Percentiles rank a stretch among this genome's conserved stretches.
Conservation (phyloP, 2,888 invertebrate species). For the Drosophila kanekoi region DNA sequence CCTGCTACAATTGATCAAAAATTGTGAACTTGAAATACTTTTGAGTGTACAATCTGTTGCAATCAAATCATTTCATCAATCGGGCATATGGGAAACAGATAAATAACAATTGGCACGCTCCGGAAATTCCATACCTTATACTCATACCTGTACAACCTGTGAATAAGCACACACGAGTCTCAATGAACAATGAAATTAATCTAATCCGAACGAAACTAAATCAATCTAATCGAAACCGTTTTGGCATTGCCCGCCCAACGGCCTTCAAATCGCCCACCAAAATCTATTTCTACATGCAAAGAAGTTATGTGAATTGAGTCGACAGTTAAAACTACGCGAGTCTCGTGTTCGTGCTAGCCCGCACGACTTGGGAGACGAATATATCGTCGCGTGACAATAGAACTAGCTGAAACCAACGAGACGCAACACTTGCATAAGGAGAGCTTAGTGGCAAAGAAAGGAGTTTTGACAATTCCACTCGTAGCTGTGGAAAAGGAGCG, state of each 20-base stretch:
- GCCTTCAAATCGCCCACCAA: slow-evolving; percentile 33
- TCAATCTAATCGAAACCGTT: slow-evolving; percentile 59
- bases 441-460: too few species aligned
- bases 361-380: too few species aligned
- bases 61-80: too few species aligned
- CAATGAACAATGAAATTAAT: slow-evolving; percentile 39
- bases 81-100: background rate
- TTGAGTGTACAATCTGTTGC: too few species aligned
- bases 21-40: too few species aligned
- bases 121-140: background rate
- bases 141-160: background rate
- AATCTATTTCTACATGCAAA: background rate
- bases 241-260: slow-evolving; percentile 26
- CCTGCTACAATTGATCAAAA: too few species aligned
- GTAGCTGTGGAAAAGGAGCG: too few species aligned
- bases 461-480: too few species aligned
- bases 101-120: background rate
- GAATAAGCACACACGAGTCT: background rate
- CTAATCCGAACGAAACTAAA: slow-evolving; percentile 54
- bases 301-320: background rate
- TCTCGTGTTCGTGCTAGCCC: too few species aligned
- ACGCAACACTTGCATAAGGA: too few species aligned
- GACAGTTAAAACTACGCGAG: background rate
- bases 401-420: too few species aligned
- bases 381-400: too few species aligned